These are phyloP conservation scores for Phasianus colchicus DNA, from an alignment of 2,113 vertebrate genomes.

Conservation along the genomic window DNA sequence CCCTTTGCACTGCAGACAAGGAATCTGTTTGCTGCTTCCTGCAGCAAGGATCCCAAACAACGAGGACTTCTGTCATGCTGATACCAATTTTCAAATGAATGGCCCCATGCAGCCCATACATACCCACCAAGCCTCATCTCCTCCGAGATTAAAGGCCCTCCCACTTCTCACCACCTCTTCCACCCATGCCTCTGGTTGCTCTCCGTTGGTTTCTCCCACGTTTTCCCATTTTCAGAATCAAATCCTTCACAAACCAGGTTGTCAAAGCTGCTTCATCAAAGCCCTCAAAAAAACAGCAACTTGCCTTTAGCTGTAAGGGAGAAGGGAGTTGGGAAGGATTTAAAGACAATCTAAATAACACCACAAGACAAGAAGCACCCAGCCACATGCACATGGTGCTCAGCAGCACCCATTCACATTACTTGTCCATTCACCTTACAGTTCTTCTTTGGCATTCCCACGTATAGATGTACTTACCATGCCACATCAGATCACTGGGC, in stretches of 20 bases:
- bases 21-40: neutral
- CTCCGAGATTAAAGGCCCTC: neutral
- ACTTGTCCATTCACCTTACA: neutral
- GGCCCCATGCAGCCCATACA: too few relatives aligned
- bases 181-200: neutral
- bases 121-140: neutral
- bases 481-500: neutral
- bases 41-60: neutral
- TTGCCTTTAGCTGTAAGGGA: neutral
- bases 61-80: neutral
- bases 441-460: neutral
- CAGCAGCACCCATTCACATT: neutral
- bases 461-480: accelerated
- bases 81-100: neutral
- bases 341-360: neutral
- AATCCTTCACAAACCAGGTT: neutral
- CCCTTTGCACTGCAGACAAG: neutral
- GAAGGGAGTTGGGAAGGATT: neutral
- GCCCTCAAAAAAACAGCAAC: neutral
- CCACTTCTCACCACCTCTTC: neutral
- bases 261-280: neutral
- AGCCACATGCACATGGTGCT: accelerated
- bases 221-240: neutral
- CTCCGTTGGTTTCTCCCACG: neutral
- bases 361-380: neutral